phyloP scores from a whole-genome alignment of 2,888 invertebrate genomes.

The Orthosia incerta region DNA sequence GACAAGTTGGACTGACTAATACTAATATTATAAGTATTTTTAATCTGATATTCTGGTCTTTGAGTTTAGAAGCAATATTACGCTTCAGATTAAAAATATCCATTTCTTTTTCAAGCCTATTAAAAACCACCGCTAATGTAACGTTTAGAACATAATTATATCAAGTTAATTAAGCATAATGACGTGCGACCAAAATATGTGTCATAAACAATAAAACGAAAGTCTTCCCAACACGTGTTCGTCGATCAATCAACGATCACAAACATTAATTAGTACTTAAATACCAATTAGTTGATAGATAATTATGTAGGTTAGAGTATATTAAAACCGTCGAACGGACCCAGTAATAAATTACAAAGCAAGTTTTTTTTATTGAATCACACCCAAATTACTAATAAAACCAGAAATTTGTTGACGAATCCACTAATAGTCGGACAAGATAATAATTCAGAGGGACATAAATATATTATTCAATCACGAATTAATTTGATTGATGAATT shows the following conservation, averaged over 20 bases:
- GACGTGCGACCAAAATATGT: constrained; percentile 58
- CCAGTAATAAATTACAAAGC: constrained; percentile 69
- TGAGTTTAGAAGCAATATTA: background rate
- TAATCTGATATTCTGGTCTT: background rate
- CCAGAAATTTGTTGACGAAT: constrained; percentile 61
- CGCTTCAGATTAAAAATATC: background rate
- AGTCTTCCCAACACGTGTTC: constrained; percentile 74
- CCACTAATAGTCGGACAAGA: constrained; percentile 59
- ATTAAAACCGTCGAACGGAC: constrained; percentile 74
- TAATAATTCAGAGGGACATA: constrained; percentile 60
- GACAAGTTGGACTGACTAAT: constrained; percentile 53
- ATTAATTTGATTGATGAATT: constrained; percentile 65
- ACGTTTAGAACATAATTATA: constrained; percentile 6
- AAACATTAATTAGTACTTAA: constrained; percentile 81
- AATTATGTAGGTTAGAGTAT: constrained; percentile 77
- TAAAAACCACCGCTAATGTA: background rate
- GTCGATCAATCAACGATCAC: constrained; percentile 76
- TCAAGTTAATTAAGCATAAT: constrained; percentile 45
- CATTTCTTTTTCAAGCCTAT: background rate
- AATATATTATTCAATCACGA: constrained; percentile 60
- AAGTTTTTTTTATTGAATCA: constrained; percentile 62
- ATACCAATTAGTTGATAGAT: constrained; percentile 81
- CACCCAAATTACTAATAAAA: constrained; percentile 62
- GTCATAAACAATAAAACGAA: constrained; percentile 69
- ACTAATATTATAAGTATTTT: background rate